Conservation (phyloP, 2,888 invertebrate genomes). For the Orchesellides sinensis region DNA sequence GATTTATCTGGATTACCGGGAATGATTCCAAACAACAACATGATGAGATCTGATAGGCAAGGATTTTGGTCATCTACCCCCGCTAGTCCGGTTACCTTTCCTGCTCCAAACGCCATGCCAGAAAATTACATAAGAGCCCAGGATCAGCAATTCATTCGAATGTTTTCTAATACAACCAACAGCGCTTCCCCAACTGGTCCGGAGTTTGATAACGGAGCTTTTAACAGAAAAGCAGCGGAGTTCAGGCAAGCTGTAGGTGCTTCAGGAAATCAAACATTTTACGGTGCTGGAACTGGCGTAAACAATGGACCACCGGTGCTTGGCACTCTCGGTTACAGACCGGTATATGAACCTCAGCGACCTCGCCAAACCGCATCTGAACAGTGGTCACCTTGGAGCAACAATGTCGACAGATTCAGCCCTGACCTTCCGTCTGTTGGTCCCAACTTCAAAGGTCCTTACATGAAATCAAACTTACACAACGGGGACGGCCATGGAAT, state of each 20-base stretch:
- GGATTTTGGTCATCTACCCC: slow-evolving; percentile 58
- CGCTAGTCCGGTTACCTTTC: slow-evolving; percentile 51
- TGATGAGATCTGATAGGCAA: slow-evolving; percentile 18
- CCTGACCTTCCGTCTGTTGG: slow-evolving; percentile 3
- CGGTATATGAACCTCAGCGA: neutral
- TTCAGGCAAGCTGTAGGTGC: slow-evolving; percentile 18
- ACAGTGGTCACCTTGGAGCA: slow-evolving; percentile 54
- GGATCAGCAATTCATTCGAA: slow-evolving; percentile 53
- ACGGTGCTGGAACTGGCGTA: neutral
- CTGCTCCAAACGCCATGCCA: slow-evolving; percentile 23
- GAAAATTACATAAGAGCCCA: slow-evolving; percentile 53
- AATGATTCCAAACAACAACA: slow-evolving; percentile 23
- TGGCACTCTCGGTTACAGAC: slow-evolving; percentile 10
- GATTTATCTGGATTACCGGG: slow-evolving; percentile 34
- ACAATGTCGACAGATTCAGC: slow-evolving; percentile 7
- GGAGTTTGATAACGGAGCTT: neutral
- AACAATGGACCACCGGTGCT: slow-evolving; percentile 24
- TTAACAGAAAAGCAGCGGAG: slow-evolving; percentile 25
- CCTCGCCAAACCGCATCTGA: neutral
- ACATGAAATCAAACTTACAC: neutral
- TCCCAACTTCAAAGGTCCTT: neutral
- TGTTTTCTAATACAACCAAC: no score
- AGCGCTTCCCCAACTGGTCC: neutral
- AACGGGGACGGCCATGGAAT: slow-evolving; percentile 4
- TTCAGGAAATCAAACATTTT: neutral